Evolutionary conservation across 2,797 vertebrate species (phyloP), one percentile per base, ranked within the genome.

Genomic region (Cichlasoma orientale): DNA sequence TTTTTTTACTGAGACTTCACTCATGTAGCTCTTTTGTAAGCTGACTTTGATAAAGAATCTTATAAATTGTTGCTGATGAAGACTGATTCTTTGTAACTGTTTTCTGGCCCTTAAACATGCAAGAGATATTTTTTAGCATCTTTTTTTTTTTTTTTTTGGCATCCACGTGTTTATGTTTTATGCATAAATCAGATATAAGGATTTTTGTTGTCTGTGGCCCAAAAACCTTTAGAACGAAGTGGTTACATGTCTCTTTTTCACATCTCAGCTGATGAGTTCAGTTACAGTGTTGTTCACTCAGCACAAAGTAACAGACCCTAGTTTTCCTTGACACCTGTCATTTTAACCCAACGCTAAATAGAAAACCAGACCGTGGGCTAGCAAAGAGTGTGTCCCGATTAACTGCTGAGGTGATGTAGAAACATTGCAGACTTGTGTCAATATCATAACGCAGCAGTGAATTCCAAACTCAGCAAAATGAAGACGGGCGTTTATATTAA

Each of bases 401-500:
- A 76, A 38, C 33, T 33, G 16, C 61, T 59, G 56, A 74, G 55
- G 50, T n/a, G 21, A 82, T 61, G 5, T 47, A 52, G 68, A 81
- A 74, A 83, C 47, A 7, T 68, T 81, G 71, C 66, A 75, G 72
- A 72, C 74, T 33, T 76, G 53, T 77, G 69, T 47, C n/a, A 44
- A 69, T 47, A 85, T 86, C 58, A 83, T 78, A 84, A 84, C n/a
- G 10, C 25, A 29, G 73, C 55, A 55, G 56, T 56, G 53, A 83
- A 84, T 87, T 89, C 77, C 63, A 50, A 82, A 82, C 44, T 19
- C 55, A 77, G 72, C 63, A 76, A 78, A 82, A 27, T 3, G 36
- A 76, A 76, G 55, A 79, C 66, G 86, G 82, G 71, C 56, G 79
- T 69, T 54, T 75, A 52, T 80, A 91, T 83, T 78, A 87, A 86